Evolutionary conservation across 2,113 vertebrate genomes (phyloP), one percentile per base, ranked within the genome.

Genomic region (Echinops telfairi): DNA sequence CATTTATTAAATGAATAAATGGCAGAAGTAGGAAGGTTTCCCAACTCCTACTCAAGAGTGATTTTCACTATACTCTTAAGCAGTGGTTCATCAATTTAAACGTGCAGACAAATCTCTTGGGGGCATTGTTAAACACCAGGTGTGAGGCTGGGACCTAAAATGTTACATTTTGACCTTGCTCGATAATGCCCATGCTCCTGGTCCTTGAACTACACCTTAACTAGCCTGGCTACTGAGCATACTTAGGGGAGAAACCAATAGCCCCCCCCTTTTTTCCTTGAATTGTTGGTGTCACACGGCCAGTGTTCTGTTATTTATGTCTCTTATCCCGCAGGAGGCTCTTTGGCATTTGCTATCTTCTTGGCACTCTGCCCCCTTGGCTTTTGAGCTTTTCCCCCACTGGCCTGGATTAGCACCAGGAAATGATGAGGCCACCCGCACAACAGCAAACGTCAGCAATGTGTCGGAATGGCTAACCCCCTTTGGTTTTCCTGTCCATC

Each of bases 371-470:
- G 91, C 6, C 9, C 66, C 68, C 38, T 53, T 25, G 8, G 60
- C 47, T 23, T 9, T 40, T 79, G 60, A 62, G 16, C 7, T 20
- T 83, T 20, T 83, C 84, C 77, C 60, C 43, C 14, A n/a, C 20
- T 94, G 86, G 8, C 83, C 29, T 86, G 9, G 70, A 87, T 94
- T 87, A 22, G 12, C 10, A 53, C 47, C 47, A 53, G 47, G 47
- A 86, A 15, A 75, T 60, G 20, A 73, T 79, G 25, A 94, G 60
- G 60, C 17, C 16, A 62, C 60, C 60, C 60, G 4, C 33, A 77
- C 15, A 47, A 86, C 53, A 88, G 38, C 84, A 92, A 77, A 60
- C 73, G 90, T 83, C 92, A 60, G 73, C 89, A 89, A 91, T 70
- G 11, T 36, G 20, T 76, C 25, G 29, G 40, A 5, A 33, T n/a